Evolutionary conservation across 2,888 invertebrate genomes (phyloP), one percentile per base, ranked within the genome.

Genomic region (Hydrotaea diabolus): DNA sequence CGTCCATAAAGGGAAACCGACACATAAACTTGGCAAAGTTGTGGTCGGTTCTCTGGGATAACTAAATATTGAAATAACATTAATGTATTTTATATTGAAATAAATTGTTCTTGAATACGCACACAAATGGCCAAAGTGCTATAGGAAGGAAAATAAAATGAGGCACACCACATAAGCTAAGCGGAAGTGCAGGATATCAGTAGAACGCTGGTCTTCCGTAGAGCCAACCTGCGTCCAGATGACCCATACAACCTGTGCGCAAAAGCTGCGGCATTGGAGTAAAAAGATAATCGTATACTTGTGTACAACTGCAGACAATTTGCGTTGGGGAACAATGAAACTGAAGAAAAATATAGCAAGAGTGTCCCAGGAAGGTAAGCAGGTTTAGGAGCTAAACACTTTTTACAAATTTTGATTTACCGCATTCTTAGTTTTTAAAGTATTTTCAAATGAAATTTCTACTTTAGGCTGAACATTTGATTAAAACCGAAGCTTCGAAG

Each of bases 61-160:
- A 64, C 55, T 49, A 71, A 71, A 71, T 71, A 71, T 71, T 71
- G 71, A 49, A 71, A 71, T n/a, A 71, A n/a, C 49, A 71, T 49
- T 71, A 71, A 71, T 49, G 71, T 71, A 49, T 71, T 71, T 71
- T 49, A 53, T 71, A 71, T 71, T 71, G 49, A 49, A 71, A 71
- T 71, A 71, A 71, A 71, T 49, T 71, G 71, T 71, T 71, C 49
- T 71, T 71, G 23, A 71, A 49, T 13, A 49, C 23, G n/a, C n/a
- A 71, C 64, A 64, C 17, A 36, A 17, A 17, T 39, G 64, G 64
- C 11, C n/a, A 5, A 11, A n/a, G n/a, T 11, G 62, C 31, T 15
- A 4, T 11, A 17, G 39, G 39, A 3, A 13, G 59, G 15, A 15
- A 21, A 23, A 23, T 23, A 26, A 23, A 59, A 11, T 23, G 26